Conservation (phyloP, 1,140 invertebrate genomes). For the Frieseomelitta varia region DNA sequence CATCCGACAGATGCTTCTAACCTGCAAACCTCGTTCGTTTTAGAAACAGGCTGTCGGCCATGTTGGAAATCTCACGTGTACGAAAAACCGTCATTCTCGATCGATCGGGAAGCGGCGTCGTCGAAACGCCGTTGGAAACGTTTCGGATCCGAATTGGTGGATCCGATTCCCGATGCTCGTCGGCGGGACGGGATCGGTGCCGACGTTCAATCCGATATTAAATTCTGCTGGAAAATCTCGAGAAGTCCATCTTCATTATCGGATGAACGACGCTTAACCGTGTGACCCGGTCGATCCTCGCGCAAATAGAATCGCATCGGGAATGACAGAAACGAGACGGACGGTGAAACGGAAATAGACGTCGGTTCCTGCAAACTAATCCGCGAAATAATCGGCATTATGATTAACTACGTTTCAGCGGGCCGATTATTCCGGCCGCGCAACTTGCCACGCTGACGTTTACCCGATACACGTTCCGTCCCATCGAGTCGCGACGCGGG, state of each 20-base stretch:
- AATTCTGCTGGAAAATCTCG: constrained; percentile 66
- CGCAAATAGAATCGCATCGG: constrained; percentile 62
- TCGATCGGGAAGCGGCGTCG: background rate
- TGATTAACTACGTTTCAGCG: constrained; percentile 48
- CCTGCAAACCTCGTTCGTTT: too few relatives aligned
- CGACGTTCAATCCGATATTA: constrained; percentile 48
- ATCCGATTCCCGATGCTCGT: background rate
- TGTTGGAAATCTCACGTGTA: background rate
- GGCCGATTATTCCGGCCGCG: constrained; percentile 33
- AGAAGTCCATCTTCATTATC: constrained; percentile 68
- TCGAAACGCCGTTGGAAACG: too few relatives aligned
- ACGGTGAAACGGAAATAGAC: constrained; percentile 66
- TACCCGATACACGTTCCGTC: constrained; percentile 24
- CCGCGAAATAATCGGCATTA: constrained; percentile 54
- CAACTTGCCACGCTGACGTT: constrained; percentile 34
- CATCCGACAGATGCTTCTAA: too few relatives aligned
- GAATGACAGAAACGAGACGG: constrained; percentile 64
- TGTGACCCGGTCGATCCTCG: constrained; percentile 67
- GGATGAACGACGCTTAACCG: constrained; percentile 66
- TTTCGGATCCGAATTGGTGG: too few relatives aligned
- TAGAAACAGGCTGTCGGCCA: too few relatives aligned
- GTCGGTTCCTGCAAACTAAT: constrained; percentile 47
- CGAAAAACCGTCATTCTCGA: background rate
- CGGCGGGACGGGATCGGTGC: background rate
- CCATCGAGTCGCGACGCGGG: background rate